phyloP scores from a whole-genome alignment of 2,888 invertebrate genomes.

The Globia sparganii region DNA sequence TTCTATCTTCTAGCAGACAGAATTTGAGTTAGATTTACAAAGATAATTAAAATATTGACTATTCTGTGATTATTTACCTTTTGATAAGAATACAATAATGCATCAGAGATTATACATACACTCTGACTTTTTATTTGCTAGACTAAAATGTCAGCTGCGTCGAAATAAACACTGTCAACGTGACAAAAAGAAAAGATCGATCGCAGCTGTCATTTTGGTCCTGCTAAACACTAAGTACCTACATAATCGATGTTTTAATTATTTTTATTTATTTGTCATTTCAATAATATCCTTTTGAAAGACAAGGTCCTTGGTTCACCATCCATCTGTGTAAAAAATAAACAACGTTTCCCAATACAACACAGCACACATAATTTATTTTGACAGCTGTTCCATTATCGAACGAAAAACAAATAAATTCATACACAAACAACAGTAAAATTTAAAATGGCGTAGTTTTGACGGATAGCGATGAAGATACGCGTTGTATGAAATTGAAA shows the following conservation, averaged over 20 bases:
- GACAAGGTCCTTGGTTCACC: background rate
- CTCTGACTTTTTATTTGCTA: too few species aligned
- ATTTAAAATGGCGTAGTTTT: conserved; percentile 6
- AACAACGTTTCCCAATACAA: background rate
- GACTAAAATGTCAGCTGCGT: too few species aligned
- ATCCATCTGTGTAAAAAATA: background rate
- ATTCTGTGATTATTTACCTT: background rate
- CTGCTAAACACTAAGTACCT: too few species aligned
- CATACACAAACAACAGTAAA: background rate
- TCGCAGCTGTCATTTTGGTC: too few species aligned
- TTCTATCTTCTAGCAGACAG: background rate
- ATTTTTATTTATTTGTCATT: background rate
- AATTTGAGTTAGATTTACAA: background rate
- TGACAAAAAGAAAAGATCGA: too few species aligned
- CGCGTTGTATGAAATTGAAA: background rate
- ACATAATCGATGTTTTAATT: background rate
- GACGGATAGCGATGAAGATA: background rate
- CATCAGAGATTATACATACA: background rate
- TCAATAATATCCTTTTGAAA: background rate
- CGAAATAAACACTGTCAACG: too few species aligned
- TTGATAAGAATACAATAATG: background rate
- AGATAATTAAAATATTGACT: background rate
- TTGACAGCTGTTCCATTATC: conserved; percentile 14
- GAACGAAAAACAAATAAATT: conserved; percentile 14
- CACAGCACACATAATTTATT: conserved; percentile 20